A percentile compares a stretch with the other conserved stretches of the same genome.
phyloP scores from a whole-genome alignment of 2,113 vertebrate species.

The Notarius lentiginosus region DNA sequence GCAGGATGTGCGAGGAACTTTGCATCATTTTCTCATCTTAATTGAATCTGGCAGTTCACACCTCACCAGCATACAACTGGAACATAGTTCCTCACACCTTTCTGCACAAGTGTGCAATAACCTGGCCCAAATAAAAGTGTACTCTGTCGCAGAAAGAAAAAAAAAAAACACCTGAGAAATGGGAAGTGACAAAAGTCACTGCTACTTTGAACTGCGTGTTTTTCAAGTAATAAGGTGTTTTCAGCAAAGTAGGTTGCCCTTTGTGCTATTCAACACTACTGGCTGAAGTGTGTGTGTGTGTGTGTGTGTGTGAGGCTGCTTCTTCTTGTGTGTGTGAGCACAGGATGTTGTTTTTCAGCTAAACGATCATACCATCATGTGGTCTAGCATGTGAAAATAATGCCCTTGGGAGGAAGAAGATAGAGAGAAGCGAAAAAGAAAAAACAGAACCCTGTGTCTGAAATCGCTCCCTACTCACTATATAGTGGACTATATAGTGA shows the following conservation, averaged over 20 bases:
- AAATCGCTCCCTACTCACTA: no score
- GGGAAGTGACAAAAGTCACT: background rate
- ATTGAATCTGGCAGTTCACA: slow-evolving; percentile 47
- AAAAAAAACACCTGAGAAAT: background rate
- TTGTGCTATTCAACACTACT: slow-evolving; percentile 13
- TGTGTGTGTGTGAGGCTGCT: background rate
- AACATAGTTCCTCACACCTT: slow-evolving; percentile 37
- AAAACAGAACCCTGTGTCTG: no score
- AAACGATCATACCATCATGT: slow-evolving; percentile 14
- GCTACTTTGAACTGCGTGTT: slow-evolving; percentile 28
- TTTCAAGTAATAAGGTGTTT: slow-evolving; percentile 31
- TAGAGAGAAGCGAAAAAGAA: background rate
- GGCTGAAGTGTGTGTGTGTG: background rate
- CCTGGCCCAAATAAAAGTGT: slow-evolving; percentile 41
- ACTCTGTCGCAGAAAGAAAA: slow-evolving; percentile 33
- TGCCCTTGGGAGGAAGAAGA: slow-evolving; percentile 2
- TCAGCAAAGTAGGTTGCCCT: slow-evolving; percentile 31
- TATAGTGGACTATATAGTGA: no score
- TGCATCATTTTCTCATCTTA: slow-evolving; percentile 34
- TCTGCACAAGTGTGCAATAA: slow-evolving; percentile 41
- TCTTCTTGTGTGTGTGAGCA: slow-evolving; percentile 5
- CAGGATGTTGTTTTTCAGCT: background rate
- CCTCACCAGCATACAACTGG: slow-evolving; percentile 24
- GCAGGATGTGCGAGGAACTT: slow-evolving; percentile 6
- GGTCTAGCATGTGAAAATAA: background rate